Evolutionary conservation across 2,113 vertebrate genomes (phyloP).

Genomic region (Vidua chalybeata): DNA sequence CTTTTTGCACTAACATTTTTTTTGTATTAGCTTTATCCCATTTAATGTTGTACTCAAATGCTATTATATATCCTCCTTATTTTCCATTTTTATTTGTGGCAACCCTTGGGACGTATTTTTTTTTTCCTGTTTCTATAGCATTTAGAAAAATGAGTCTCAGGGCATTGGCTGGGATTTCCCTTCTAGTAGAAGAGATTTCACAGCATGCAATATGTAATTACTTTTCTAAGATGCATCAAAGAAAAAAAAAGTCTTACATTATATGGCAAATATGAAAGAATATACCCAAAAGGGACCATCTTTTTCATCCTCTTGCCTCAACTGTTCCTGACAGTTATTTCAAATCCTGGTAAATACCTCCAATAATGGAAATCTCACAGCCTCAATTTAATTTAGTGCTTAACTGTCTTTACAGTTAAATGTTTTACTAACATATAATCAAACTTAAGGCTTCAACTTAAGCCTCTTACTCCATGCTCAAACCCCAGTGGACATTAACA

Average conservation of each 20-base stretch:
- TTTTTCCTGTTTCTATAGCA: background rate
- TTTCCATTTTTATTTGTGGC: background rate
- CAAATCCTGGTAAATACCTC: background rate
- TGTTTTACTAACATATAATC: constrained; percentile 4
- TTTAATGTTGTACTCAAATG: background rate
- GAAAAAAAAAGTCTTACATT: background rate
- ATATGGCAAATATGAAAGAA: background rate
- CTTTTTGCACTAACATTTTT: background rate
- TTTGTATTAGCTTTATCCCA: background rate
- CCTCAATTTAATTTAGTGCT: background rate
- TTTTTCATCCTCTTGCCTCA: background rate
- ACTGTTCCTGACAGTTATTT: background rate
- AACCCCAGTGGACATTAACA: background rate
- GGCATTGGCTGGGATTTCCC: background rate
- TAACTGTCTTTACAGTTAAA: constrained; percentile 8
- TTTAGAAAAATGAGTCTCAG: background rate
- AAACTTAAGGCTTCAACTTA: background rate
- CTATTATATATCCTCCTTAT: background rate
- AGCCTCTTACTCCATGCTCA: constrained; percentile 10
- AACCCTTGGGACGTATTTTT: background rate
- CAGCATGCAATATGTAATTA: background rate
- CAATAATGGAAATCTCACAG: background rate
- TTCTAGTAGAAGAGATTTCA: background rate
- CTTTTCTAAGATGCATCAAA: background rate
- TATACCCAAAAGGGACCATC: background rate